phyloP scores from a whole-genome alignment of 1,140 invertebrate species.

The Eumaeus atala region DNA sequence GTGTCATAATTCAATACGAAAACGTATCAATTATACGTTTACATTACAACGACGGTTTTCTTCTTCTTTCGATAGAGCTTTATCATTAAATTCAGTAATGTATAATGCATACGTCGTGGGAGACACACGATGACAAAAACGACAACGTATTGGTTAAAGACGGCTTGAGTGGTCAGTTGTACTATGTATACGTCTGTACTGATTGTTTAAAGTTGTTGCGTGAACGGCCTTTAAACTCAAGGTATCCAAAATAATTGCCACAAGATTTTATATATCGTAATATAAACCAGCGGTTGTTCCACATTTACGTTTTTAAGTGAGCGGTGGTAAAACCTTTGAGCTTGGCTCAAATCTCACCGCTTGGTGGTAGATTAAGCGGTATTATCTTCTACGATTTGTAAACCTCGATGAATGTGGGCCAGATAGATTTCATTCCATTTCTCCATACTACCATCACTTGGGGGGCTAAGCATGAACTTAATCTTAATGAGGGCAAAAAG shows the following conservation, averaged over 20 bases:
- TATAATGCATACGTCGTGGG: constrained; percentile 7
- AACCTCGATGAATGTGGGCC: too few species aligned
- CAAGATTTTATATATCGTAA: constrained; percentile 28
- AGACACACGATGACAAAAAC: constrained; percentile 14
- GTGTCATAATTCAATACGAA: constrained; percentile 53
- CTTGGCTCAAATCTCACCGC: too few species aligned
- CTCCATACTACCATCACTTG: too few species aligned
- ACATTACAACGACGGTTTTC: constrained; percentile 35
- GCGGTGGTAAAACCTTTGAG: too few species aligned
- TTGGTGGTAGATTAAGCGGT: too few species aligned
- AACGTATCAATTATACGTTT: not conserved
- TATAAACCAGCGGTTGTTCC: not conserved
- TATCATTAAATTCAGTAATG: constrained; percentile 16
- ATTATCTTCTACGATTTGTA: too few species aligned
- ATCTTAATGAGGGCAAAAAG: too few species aligned
- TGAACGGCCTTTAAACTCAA: constrained; percentile 47
- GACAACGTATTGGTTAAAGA: constrained; percentile 29
- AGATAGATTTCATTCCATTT: too few species aligned
- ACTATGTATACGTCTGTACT: constrained; percentile 42
- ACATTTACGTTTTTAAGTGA: constrained; percentile 16
- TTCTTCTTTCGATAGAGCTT: constrained; percentile 1
- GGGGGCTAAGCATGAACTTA: too few species aligned
- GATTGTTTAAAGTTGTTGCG: constrained; percentile 46
- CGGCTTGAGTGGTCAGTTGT: constrained; percentile 46
- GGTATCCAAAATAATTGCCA: constrained; percentile 40